Conservation (phyloP, 2,797 vertebrate species). For the Phalloptychus januarius region DNA sequence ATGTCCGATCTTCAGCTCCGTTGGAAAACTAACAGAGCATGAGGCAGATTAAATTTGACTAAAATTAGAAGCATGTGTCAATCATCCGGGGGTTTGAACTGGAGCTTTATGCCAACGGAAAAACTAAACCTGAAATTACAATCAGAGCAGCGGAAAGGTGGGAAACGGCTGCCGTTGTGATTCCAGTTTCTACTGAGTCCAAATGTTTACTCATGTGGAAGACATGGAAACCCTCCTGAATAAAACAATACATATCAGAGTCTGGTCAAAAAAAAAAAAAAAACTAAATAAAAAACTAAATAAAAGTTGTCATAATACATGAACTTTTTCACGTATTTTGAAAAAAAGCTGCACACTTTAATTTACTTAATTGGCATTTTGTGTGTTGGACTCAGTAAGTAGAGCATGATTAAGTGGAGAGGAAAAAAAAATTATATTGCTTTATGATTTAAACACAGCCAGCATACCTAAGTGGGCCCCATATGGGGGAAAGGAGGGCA, state of each 20-base stretch:
- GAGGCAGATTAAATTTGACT: not conserved
- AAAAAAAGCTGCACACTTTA: not conserved
- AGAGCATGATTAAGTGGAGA: not conserved
- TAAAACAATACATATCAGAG: not conserved
- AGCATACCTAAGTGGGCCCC: no score
- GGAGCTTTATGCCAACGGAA: not conserved
- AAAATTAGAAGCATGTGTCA: not conserved
- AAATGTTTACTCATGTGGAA: not conserved
- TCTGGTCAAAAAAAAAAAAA: not conserved
- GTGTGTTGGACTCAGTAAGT: not conserved
- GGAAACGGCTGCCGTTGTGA: not conserved
- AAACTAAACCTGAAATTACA: conserved; percentile 1
- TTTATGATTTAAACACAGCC: no score
- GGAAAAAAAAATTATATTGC: no score
- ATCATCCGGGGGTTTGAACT: not conserved
- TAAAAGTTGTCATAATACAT: not conserved
- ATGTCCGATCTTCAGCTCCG: not conserved
- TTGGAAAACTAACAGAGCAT: not conserved
- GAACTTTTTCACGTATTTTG: not conserved
- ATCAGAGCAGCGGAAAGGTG: not conserved
- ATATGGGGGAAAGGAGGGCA: no score
- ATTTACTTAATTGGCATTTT: not conserved
- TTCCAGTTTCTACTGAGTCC: not conserved
- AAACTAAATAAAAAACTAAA: not conserved
- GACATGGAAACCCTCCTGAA: not conserved